phyloP scores from a whole-genome alignment of 2,113 vertebrate species.

The Chaetura pelagica region DNA sequence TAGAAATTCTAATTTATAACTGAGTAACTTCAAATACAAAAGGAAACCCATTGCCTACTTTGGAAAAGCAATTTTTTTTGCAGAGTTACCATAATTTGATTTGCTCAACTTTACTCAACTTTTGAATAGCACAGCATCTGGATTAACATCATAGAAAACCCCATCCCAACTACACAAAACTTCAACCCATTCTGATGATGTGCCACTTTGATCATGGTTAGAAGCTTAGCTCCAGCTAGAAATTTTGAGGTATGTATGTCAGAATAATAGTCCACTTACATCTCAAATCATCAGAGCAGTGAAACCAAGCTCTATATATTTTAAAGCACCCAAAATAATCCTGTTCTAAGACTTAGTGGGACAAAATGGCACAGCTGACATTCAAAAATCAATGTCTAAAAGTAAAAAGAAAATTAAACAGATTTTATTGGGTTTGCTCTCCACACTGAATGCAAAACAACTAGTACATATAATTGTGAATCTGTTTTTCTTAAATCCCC shows the following conservation, averaged over 20 bases:
- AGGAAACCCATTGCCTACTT: neutral
- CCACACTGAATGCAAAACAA: neutral
- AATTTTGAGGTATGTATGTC: neutral
- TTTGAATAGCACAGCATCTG: neutral
- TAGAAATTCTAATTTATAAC: neutral
- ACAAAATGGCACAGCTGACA: neutral
- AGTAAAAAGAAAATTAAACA: neutral
- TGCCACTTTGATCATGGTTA: neutral
- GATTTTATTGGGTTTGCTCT: neutral
- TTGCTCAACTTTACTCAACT: neutral
- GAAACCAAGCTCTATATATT: neutral
- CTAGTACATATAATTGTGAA: neutral
- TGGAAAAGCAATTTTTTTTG: neutral
- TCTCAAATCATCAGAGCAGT: neutral
- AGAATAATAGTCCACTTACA: neutral
- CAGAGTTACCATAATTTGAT: neutral
- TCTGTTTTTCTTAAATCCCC: neutral
- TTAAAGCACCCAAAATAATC: neutral
- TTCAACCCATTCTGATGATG: neutral
- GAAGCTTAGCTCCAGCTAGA: neutral
- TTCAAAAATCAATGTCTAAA: neutral
- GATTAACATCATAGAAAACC: slow-evolving; percentile 3
- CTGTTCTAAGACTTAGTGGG: neutral
- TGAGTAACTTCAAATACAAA: slow-evolving; percentile 1
- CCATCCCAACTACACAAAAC: neutral